Evolutionary conservation across 1,140 invertebrate species (phyloP).

Genomic region (Aphelinus certus): DNA sequence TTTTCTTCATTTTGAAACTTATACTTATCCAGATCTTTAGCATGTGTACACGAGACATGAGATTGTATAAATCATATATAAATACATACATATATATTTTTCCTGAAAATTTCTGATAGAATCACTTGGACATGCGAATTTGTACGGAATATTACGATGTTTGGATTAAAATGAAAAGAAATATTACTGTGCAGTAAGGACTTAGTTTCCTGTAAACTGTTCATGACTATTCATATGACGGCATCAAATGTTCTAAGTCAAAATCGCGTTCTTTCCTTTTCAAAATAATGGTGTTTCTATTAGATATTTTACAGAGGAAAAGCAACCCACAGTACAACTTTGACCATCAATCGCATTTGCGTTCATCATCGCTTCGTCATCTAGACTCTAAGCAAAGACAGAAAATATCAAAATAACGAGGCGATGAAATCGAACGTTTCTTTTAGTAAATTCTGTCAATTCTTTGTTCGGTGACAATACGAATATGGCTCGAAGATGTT

Average conservation of each 20-base stretch:
- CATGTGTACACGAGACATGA: slow-evolving; percentile 9
- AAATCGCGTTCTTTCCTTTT: slow-evolving; percentile 29
- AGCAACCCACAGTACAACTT: slow-evolving; percentile 39
- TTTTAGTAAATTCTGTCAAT: too few species aligned
- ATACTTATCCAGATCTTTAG: slow-evolving; percentile 1
- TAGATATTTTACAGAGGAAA: slow-evolving; percentile 31
- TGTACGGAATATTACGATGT: slow-evolving; percentile 8
- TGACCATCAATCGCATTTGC: slow-evolving; percentile 38
- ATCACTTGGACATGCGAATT: slow-evolving; percentile 31
- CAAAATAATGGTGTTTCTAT: slow-evolving; percentile 41
- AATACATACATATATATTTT: slow-evolving; percentile 32
- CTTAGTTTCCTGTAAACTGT: slow-evolving; percentile 2
- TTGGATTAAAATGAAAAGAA: slow-evolving; percentile 18
- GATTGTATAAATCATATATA: slow-evolving; percentile 18
- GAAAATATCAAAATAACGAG: slow-evolving; percentile 29
- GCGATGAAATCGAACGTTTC: not conserved
- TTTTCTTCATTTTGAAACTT: slow-evolving; percentile 21
- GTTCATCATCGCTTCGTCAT: slow-evolving; percentile 24
- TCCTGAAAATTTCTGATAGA: slow-evolving; percentile 38
- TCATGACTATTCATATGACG: too few species aligned
- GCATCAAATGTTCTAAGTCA: not conserved
- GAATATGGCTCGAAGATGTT: slow-evolving; percentile 3
- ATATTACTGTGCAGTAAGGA: slow-evolving; percentile 34
- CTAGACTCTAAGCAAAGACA: slow-evolving; percentile 3
- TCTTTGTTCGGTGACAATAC: slow-evolving; percentile 17